phyloP scores from a whole-genome alignment of 2,888 invertebrate species.

The Tenthredo amoena region DNA sequence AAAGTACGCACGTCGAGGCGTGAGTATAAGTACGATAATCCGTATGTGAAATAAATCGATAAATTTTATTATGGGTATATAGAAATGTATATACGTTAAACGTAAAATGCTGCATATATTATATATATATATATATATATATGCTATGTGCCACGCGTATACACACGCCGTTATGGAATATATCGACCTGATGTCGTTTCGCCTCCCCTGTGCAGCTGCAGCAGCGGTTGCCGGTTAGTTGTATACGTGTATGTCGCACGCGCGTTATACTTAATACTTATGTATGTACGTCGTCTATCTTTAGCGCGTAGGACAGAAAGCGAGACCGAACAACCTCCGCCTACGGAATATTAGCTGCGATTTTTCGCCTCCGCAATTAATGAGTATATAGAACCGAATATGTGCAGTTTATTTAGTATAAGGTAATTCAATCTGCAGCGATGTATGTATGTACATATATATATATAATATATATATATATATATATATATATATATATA shows the following conservation, averaged over 20 bases:
- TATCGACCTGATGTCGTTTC: constrained; percentile 73
- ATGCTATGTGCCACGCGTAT: neutral
- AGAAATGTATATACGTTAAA: neutral
- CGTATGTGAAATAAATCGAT: neutral
- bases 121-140: neutral
- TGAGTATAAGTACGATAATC: neutral
- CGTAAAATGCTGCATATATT: neutral
- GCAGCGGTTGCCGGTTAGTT: constrained; percentile 4
- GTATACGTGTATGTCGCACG: neutral
- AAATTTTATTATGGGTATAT: neutral
- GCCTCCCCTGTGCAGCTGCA: constrained; percentile 63
- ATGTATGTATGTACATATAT: neutral
- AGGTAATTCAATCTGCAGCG: too few relatives aligned
- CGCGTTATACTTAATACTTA: neutral
- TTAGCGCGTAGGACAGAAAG: constrained; percentile 19
- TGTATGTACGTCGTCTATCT: neutral
- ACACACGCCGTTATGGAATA: constrained; percentile 65
- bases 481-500: neutral
- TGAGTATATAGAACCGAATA: neutral
- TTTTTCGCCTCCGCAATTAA: constrained; percentile 7
- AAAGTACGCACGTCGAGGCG: neutral
- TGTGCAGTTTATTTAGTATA: neutral
- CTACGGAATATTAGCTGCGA: constrained; percentile 11
- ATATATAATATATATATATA: neutral
- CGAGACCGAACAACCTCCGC: neutral